Conservation (phyloP, 2,113 vertebrate species). For the Corythornis madagascariensis region DNA sequence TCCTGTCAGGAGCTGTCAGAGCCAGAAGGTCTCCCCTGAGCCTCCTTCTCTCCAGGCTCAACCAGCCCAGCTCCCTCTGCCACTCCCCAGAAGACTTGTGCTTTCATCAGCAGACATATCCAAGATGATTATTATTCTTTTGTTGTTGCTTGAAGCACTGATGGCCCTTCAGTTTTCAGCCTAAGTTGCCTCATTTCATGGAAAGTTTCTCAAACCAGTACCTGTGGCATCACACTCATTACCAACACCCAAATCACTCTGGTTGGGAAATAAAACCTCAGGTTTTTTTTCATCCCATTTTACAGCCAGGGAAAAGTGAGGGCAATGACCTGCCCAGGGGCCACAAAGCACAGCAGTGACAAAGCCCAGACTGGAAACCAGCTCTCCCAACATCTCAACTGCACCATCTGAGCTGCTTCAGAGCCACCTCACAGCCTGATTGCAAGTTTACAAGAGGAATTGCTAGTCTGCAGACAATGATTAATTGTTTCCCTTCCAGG, state of each 20-base stretch:
- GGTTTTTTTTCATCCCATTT: background rate
- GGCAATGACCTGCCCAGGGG: background rate
- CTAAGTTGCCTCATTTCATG: background rate
- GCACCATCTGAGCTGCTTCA: background rate
- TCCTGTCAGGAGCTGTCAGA: background rate
- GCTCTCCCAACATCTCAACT: background rate
- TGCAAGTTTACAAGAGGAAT: background rate
- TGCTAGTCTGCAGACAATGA: background rate
- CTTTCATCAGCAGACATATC: background rate
- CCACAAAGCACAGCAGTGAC: background rate
- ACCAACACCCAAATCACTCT: accelerated
- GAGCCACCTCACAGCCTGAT: accelerated
- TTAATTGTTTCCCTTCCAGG: background rate
- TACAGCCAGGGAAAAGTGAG: background rate
- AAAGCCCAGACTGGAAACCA: background rate
- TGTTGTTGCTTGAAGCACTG: background rate
- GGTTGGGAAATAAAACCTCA: background rate
- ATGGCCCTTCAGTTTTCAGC: background rate
- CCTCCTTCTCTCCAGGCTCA: background rate
- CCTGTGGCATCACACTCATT: background rate
- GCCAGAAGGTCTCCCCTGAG: background rate
- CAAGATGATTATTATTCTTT: background rate
- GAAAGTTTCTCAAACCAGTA: background rate
- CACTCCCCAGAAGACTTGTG: background rate
- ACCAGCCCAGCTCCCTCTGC: background rate